Evolutionary conservation across 1,140 invertebrate genomes (phyloP).

Genomic region (Bombus sylvicola): DNA sequence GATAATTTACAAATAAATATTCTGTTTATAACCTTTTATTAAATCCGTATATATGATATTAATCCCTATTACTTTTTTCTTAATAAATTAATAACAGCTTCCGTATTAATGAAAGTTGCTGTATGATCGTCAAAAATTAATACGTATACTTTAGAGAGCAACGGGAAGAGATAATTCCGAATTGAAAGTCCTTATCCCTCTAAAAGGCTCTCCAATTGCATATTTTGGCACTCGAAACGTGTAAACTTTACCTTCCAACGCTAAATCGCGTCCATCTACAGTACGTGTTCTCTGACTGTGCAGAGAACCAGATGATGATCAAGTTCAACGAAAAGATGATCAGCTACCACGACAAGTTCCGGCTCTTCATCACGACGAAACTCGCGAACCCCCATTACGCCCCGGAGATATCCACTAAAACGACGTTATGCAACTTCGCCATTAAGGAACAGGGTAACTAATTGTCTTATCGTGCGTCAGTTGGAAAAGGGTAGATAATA

Average conservation of each 20-base stretch:
- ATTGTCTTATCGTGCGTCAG: slow-evolving; percentile 56
- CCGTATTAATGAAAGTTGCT: too few relatives aligned
- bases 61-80: too few relatives aligned
- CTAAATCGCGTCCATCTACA: not conserved
- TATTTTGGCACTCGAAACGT: not conserved
- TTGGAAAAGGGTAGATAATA: slow-evolving; percentile 7
- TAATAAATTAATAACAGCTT: too few relatives aligned
- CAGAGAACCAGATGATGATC: slow-evolving; percentile 86
- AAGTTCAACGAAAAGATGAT: slow-evolving; percentile 95
- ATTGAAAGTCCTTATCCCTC: not conserved
- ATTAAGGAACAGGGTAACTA: slow-evolving; percentile 92
- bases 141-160: not conserved
- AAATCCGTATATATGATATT: too few relatives aligned
- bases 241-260: not conserved
- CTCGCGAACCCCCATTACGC: slow-evolving; percentile 94
- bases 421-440: slow-evolving; percentile 96
- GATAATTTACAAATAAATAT: too few relatives aligned
- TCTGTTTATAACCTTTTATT: too few relatives aligned
- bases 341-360: slow-evolving; percentile 90
- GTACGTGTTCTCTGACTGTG: not conserved
- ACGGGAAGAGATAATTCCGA: not conserved
- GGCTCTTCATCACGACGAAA: slow-evolving; percentile 95
- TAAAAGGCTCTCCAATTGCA: not conserved
- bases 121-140: not conserved
- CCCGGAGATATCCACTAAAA: slow-evolving; percentile 95